Base-by-base conservation (phyloP, 2,113 vertebrate genomes). In the Pseudorasbora parva region DNA sequence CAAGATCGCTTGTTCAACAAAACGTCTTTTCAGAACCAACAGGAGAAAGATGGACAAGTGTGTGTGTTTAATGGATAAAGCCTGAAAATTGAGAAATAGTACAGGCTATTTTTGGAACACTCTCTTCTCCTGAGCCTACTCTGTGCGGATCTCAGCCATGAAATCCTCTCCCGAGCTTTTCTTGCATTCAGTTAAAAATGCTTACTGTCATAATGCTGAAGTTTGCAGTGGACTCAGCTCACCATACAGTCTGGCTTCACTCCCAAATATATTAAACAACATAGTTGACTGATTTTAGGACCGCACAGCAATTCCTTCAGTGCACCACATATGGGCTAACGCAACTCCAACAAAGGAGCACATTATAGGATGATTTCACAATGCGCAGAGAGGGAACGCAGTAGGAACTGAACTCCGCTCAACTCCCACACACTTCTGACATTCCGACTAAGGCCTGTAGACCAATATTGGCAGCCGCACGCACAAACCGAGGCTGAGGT, bases 361-460 rank as follows among this genome's bases (percentile, higher is more conserved):
- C 79, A 88, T 82, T 86, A 84, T 86, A 51, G 78, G 75, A 86
- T n/a, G 79, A 79, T 86, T 88, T 88, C 78, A 84, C 84, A 86
- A 88, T 25, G n/a, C 88, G 82, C 81, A 79, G 83, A 87, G 90
- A 83, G 90, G 57, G 82, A 89, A 87, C 89, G 78, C 88, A 90
- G 92, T 89, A 89, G 91, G 90, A 92, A 90, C 88, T 88, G 87
- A 92, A 92, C 92, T 91, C 92, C 79, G 88, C 90, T 92, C 75
- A 74, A 85, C 87, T 87, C 87, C 91, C 86, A 91, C 92, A 91
- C 92, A 91, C 86, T 87, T 84, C 87, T 92, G 92, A 93, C 92
- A 92, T 92, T 93, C 92, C 93, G 90, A 93, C 91, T 91, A 91
- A 93, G 92, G 93, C 89, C 91, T 89, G 89, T 30, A 83, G 92